A percentile compares a stretch with the other conserved stretches of the same genome.
These are phyloP conservation scores for Etheostoma spectabile DNA, from an alignment of 2,113 vertebrate species.

Conservation along the genomic window DNA sequence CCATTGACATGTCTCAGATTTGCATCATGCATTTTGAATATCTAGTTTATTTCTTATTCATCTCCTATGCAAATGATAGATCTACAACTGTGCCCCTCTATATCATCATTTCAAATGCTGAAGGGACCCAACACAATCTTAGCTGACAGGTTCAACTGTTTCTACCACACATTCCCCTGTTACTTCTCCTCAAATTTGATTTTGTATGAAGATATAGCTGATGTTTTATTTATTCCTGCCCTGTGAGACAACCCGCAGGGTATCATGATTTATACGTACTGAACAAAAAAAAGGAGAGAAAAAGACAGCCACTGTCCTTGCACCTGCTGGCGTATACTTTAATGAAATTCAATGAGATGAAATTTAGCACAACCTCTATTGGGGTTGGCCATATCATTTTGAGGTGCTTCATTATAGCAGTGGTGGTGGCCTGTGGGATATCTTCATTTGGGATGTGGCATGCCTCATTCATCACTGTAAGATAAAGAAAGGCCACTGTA, in stretches of 20 bases:
- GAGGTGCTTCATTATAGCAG: slow-evolving; percentile 83
- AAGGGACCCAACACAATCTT: slow-evolving; percentile 42
- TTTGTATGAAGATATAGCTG: slow-evolving; percentile 75
- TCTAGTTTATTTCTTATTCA: slow-evolving; percentile 1
- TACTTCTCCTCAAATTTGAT: slow-evolving; percentile 78
- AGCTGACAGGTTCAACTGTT: slow-evolving; percentile 63
- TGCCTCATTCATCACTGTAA: slow-evolving; percentile 73
- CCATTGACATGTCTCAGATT: slow-evolving; percentile 24
- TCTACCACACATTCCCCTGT: slow-evolving; percentile 55
- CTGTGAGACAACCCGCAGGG: slow-evolving; percentile 76
- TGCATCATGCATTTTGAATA: slow-evolving; percentile 39
- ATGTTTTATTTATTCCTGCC: slow-evolving; percentile 81
- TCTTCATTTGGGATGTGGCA: slow-evolving; percentile 70
- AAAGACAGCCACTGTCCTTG: slow-evolving; percentile 78
- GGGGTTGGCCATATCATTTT: slow-evolving; percentile 81
- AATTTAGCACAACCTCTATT: slow-evolving; percentile 82
- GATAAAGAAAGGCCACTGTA: slow-evolving; percentile 56
- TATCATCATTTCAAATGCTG: slow-evolving; percentile 42
- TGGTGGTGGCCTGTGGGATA: slow-evolving; percentile 74
- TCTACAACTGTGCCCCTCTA: slow-evolving; percentile 17
- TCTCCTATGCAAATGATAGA: slow-evolving; percentile 41
- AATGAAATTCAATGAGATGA: slow-evolving; percentile 85
- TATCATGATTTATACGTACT: slow-evolving; percentile 80
- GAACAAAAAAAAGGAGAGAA: slow-evolving; percentile 48
- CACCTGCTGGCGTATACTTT: slow-evolving; percentile 79